A percentile compares a stretch with the other conserved stretches of the same genome.
phyloP scores from a whole-genome alignment of 1,140 invertebrate species.

The Tribolium castaneum region DNA sequence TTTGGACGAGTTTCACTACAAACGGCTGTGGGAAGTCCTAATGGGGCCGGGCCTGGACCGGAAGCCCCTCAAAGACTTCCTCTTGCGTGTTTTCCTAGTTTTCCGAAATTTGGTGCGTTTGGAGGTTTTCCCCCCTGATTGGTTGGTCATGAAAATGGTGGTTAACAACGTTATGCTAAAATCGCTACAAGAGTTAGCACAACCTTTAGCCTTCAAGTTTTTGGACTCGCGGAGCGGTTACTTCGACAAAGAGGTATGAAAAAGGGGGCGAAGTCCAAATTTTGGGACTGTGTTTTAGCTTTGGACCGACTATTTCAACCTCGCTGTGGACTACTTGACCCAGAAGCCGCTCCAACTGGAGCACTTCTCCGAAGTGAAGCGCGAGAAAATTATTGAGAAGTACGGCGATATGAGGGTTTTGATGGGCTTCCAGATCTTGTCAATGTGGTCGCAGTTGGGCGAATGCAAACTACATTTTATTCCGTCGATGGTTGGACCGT shows the following conservation, averaged over 20 bases:
- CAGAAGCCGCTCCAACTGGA: slow-evolving; percentile 89
- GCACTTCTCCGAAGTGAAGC: slow-evolving; percentile 83
- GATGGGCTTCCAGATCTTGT: slow-evolving; percentile 93
- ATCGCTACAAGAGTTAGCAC: slow-evolving; percentile 87
- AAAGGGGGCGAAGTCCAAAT: slow-evolving; percentile 23
- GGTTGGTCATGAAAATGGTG: slow-evolving; percentile 93
- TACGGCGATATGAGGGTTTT: slow-evolving; percentile 93
- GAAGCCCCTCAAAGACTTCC: slow-evolving; percentile 88
- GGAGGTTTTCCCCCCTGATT: slow-evolving; percentile 90
- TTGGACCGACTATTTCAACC: slow-evolving; percentile 91
- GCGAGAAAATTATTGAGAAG: slow-evolving; percentile 81
- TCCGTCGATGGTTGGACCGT: slow-evolving; percentile 92
- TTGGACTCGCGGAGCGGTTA: slow-evolving; percentile 70
- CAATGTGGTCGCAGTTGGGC: slow-evolving; percentile 93
- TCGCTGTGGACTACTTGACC: slow-evolving; percentile 88
- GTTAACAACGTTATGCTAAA: slow-evolving; percentile 90
- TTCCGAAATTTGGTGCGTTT: slow-evolving; percentile 85
- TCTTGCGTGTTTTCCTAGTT: slow-evolving; percentile 89
- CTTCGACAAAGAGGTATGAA: slow-evolving; percentile 75
- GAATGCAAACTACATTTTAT: slow-evolving; percentile 90
- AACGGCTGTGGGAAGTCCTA: slow-evolving; percentile 87
- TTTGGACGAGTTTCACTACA: slow-evolving; percentile 88
- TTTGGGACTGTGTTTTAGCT: slow-evolving; percentile 68
- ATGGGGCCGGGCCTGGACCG: slow-evolving; percentile 69
- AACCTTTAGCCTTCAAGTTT: slow-evolving; percentile 87